Base-by-base conservation (phyloP, 2,113 vertebrate genomes). In the Manacus vitellinus region DNA sequence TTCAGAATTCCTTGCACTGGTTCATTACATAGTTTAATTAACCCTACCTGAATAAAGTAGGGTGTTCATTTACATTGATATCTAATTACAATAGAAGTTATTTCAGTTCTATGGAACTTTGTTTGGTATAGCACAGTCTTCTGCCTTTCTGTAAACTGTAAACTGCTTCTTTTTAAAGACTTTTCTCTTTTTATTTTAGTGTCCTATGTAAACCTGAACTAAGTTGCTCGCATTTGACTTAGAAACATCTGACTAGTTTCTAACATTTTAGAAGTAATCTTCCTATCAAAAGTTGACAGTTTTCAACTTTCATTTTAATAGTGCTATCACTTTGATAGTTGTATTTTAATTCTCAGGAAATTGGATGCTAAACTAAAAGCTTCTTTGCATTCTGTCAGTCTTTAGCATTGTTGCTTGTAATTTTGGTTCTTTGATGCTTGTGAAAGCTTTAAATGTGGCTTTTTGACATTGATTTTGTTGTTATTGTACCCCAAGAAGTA, bases 281-380 rank as follows among this genome's bases (percentile, higher is more conserved):
- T 94, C 59, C 66, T 79, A 79, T 93, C 90, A 90, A 82, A 95
- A 88, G 7, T 31, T 94, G 88, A 70, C 92, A 93, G 66, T 90
- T 93, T 91, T 82, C 74, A 92, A 56, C 78, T 25, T 82, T 93
- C 67, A 37, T 90, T 94, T 85, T 85, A 92, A 37, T 90, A n/a
- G 28, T 89, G 28, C 41, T 70, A 72, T 49, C 10, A 6, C 74
- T 79, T 82, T 70, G 68, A 67, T 92, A 89, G 52, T 88, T 85
- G 37, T 47, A 68, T 78, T 95, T 93, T 76, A 89, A 72, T 82
- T 92, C 74, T 94, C 39, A 78, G 67, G 75, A 92, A 93, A 94
- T 49, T 78, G 54, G 13, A 78, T 76, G 54, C 58, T 85, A 70
- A 83, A 92, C 72, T 92, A 72, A 90, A 97, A 94, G 78, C 85